Conservation (phyloP, 2,113 vertebrate species). For the Halcyon malimbica region DNA sequence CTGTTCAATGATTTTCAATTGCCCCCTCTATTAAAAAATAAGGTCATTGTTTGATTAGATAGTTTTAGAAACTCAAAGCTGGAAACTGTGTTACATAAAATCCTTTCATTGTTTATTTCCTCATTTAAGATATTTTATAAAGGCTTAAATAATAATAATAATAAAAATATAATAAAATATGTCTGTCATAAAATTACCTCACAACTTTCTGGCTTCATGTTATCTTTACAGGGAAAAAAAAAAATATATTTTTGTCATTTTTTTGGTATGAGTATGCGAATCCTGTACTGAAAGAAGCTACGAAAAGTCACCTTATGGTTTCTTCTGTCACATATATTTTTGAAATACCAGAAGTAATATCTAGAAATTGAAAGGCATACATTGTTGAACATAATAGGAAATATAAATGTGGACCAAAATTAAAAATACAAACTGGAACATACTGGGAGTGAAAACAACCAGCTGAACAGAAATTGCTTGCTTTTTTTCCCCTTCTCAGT, state of each 20-base stretch:
- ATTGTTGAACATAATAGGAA: background rate
- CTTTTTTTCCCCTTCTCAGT: background rate
- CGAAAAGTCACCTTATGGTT: background rate
- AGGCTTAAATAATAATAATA: background rate
- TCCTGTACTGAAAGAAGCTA: background rate
- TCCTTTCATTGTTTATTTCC: slow-evolving; percentile 47
- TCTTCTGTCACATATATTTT: background rate
- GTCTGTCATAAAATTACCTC: background rate
- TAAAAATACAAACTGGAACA: background rate
- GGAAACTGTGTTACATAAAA: slow-evolving; percentile 58
- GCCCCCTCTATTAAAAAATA: slow-evolving; percentile 85
- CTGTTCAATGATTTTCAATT: slow-evolving; percentile 84
- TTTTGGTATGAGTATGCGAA: background rate
- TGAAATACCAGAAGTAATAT: background rate
- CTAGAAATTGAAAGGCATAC: background rate
- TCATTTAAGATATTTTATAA: background rate
- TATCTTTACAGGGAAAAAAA: background rate
- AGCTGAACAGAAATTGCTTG: background rate
- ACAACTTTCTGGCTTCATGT: background rate
- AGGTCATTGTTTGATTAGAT: slow-evolving; percentile 82
- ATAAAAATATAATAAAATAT: background rate
- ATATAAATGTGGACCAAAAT: background rate
- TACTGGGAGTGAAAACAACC: background rate
- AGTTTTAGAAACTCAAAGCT: slow-evolving; percentile 69
- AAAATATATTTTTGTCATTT: background rate